Evolutionary conservation across 2,113 vertebrate genomes (phyloP), one percentile per base, ranked within the genome.

Genomic region (Ceyx margarethae): DNA sequence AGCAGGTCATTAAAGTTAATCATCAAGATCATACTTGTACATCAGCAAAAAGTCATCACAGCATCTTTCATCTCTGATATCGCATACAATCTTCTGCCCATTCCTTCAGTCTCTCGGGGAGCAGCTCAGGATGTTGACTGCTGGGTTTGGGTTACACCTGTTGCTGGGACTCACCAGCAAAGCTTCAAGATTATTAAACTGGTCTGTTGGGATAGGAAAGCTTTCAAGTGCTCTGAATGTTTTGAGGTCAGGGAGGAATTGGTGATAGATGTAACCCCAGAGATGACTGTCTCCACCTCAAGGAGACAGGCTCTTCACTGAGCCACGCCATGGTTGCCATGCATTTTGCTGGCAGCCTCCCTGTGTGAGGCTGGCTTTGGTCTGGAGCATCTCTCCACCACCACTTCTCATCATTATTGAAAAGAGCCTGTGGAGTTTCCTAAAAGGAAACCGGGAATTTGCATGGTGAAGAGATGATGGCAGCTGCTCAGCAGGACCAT

Each of bases 1-100:
- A 91, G 88, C 89, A 89, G 93, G 87, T 91, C 94, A 85, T 96
- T 96, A 95, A 90, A 95, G 81, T 87, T 93, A 95, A 94, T 86
- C 89, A 89, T 73, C 83, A 84, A 90, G 92, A 94, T 94, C 87
- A 56, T 89, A 92, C 94, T 95, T 93, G 93, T 84, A 77, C 64
- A 37, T 96, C 95, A 95, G 96, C 91, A 94, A 62, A 95, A 95
- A 84, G 81, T 81, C 86, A 80, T 45, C 10, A 53, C 85, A 78
- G 91, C 79, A 75, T 93, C 95, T 91, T 91, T 93, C 89, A 90
- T 87, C 91, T 79, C 75, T 2, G 5, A 83, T 64, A 25, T 75
- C 40, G 54, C 33, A 5, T 4, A 8, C 57, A 57, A 21, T 65
- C 35, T 86, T n/a, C 88, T 42, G 40, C 33, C 62, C 68, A 45